Evolutionary conservation across 2,113 vertebrate genomes (phyloP).

Genomic region (Collichthys lucidus): DNA sequence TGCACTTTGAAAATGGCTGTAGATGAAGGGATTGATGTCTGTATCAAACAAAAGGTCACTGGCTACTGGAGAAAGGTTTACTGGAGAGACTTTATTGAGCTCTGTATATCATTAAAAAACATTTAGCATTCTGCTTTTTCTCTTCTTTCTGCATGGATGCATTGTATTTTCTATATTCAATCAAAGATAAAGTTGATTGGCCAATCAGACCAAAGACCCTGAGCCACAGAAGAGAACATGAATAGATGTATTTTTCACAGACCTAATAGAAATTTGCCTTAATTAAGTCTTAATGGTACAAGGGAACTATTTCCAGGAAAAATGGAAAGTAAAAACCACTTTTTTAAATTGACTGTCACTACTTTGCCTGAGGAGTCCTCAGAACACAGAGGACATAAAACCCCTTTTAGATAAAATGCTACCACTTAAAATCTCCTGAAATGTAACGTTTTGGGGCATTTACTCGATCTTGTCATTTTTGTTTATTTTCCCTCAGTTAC

Average conservation of each 20-base stretch:
- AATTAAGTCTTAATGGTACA: slow-evolving; percentile 16
- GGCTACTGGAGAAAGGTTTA: slow-evolving; percentile 19
- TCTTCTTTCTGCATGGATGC: not conserved
- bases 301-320: not conserved
- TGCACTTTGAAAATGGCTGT: not conserved
- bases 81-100: slow-evolving; percentile 22
- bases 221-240: not conserved
- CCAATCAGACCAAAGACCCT: not conserved
- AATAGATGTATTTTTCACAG: slow-evolving; percentile 14
- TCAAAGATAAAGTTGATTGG: not conserved
- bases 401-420: not conserved
- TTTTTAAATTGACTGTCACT: slow-evolving; percentile 4
- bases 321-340: not conserved
- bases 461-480: not conserved
- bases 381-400: not conserved
- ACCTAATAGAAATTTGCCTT: slow-evolving; percentile 17
- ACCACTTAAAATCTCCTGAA: not conserved
- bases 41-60: slow-evolving; percentile 52
- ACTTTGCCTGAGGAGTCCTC: not conserved
- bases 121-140: not conserved
- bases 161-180: not conserved
- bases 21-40: slow-evolving; percentile 26
- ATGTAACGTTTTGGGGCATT: not conserved
- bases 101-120: slow-evolving; percentile 1
- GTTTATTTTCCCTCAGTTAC: not conserved